Conservation (phyloP, 2,888 invertebrate species). For the Lysandra coridon region DNA sequence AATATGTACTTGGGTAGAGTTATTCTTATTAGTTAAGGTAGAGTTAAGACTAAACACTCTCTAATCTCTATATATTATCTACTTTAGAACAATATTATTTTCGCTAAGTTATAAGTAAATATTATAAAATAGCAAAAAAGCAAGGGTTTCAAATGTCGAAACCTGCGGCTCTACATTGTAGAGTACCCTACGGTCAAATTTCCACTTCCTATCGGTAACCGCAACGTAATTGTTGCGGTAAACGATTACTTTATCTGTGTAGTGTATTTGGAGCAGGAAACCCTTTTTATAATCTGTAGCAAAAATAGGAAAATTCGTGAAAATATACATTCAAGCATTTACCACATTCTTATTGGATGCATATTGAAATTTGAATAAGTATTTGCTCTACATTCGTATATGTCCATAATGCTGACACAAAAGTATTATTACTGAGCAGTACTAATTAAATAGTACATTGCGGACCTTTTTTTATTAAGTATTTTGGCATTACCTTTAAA, state of each 20-base stretch:
- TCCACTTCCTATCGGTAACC: conserved; percentile 7
- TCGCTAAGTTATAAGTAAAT: neutral
- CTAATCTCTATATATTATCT: too few species aligned
- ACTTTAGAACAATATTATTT: neutral
- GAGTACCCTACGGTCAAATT: conserved; percentile 14
- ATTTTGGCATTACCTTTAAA: too few species aligned
- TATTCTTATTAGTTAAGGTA: neutral
- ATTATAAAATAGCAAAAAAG: neutral
- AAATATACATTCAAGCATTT: too few species aligned
- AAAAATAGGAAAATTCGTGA: too few species aligned
- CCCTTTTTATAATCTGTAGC: neutral
- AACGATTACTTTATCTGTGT: neutral
- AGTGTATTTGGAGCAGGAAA: neutral
- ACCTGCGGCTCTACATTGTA: neutral
- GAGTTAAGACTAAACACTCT: neutral
- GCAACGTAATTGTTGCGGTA: neutral
- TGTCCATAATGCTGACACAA: too few species aligned
- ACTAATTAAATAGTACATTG: too few species aligned
- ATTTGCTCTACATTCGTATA: too few species aligned
- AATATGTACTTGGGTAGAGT: neutral
- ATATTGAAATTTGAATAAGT: too few species aligned
- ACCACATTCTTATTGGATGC: too few species aligned
- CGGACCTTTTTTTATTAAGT: too few species aligned
- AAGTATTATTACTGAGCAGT: too few species aligned
- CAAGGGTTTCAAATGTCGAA: neutral